Evolutionary conservation across 2,888 invertebrate species (phyloP).

Genomic region (Odontocolon sp.): DNA sequence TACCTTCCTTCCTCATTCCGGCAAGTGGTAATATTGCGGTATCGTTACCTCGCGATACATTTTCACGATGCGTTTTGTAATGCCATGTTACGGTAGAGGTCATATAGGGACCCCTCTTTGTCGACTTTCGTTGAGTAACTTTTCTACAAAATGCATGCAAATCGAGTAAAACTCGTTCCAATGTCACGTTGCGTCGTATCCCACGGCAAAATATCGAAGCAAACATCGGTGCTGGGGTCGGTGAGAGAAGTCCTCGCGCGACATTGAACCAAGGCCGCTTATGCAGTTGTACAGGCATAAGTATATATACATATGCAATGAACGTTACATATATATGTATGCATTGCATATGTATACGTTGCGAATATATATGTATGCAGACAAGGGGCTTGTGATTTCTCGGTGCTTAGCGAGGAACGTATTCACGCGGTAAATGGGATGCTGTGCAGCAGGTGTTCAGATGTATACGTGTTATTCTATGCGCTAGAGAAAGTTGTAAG

Average conservation of each 20-base stretch:
- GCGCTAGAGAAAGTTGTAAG: no score
- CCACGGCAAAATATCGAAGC: not conserved
- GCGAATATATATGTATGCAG: no score
- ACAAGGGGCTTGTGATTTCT: no score
- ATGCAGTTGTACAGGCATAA: not conserved
- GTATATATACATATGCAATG: not conserved
- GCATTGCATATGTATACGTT: no score
- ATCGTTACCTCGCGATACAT: not conserved
- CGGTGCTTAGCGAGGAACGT: no score
- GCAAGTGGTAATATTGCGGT: constrained; percentile 15
- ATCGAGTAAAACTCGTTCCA: no score
- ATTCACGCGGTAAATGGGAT: no score
- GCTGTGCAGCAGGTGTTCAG: no score
- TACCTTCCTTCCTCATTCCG: constrained; percentile 56
- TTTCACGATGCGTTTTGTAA: not conserved
- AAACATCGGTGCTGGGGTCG: not conserved
- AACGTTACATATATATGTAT: no score
- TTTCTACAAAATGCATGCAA: not conserved
- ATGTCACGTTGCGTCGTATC: not conserved
- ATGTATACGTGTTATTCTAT: no score
- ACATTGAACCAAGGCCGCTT: constrained; percentile 30
- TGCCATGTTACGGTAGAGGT: not conserved
- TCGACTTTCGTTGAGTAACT: not conserved
- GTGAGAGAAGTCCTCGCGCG: constrained; percentile 19
- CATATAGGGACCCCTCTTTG: not conserved